These are phyloP conservation scores for Nannoperca obscura DNA, from an alignment of 2,797 vertebrate species.

Conservation along the genomic window DNA sequence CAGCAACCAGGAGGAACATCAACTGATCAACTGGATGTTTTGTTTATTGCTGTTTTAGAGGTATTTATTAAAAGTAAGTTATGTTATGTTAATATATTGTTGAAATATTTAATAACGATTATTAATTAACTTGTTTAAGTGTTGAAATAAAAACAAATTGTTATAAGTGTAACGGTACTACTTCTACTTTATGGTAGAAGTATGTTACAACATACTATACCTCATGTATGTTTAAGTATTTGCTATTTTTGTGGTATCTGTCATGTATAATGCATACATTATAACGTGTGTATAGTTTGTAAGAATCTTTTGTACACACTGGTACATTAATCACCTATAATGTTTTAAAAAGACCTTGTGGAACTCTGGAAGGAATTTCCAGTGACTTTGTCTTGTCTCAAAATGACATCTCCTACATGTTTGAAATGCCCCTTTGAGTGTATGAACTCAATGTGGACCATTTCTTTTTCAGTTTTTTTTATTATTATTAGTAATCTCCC, in stretches of 20 bases:
- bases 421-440: neutral
- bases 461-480: neutral
- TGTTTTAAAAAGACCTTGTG: neutral
- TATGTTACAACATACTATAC: no score
- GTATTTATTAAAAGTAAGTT: slow-evolving; percentile 47
- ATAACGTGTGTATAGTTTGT: neutral
- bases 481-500: neutral
- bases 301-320: neutral
- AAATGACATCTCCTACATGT: neutral
- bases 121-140: neutral
- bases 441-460: neutral
- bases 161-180: neutral
- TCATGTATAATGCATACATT: neutral
- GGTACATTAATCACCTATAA: neutral
- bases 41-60: slow-evolving; percentile 33
- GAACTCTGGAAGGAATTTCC: neutral
- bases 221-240: neutral
- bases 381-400: neutral
- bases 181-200: no score
- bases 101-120: neutral
- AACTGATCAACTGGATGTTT: slow-evolving; percentile 41
- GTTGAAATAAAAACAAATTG: neutral
- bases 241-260: neutral
- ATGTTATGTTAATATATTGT: neutral
- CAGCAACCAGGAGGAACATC: slow-evolving; percentile 21